Evolutionary conservation across 35 echinoderm and acorn worm species (phyloP).

Genomic region (Strongylocentrotus purpuratus): DNA sequence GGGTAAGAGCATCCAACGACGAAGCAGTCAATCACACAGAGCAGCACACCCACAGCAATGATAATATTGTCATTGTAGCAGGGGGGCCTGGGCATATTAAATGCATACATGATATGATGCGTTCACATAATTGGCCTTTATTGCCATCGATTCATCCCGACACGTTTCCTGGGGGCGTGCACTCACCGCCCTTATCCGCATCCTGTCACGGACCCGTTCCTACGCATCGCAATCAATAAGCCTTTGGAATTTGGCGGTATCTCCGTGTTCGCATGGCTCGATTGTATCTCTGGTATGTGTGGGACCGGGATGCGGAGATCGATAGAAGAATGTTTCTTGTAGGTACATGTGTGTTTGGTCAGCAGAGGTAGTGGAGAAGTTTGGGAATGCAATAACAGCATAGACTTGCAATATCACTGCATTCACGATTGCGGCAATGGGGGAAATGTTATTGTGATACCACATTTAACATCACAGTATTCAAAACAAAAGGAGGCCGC

Average conservation of each 20-base stretch:
- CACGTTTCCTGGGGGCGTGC: constrained; percentile 6
- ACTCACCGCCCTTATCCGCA: background rate
- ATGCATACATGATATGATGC: background rate
- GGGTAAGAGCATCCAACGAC: background rate
- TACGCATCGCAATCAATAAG: background rate
- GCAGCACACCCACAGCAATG: background rate
- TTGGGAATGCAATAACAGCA: background rate
- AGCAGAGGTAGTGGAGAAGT: background rate
- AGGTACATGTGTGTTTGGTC: background rate
- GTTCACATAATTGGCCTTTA: background rate
- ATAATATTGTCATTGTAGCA: background rate
- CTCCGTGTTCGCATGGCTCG: background rate
- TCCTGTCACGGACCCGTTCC: background rate
- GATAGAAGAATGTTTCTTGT: background rate
- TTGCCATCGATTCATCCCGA: background rate
- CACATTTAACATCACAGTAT: background rate
- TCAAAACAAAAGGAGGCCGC: background rate
- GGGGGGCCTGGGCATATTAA: background rate
- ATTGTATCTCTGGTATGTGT: background rate
- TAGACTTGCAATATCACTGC: background rate
- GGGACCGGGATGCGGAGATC: background rate
- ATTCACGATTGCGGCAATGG: background rate
- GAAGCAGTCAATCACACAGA: background rate
- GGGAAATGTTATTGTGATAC: background rate
- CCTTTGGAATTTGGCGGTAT: constrained; percentile 1